Evolutionary conservation across 2,113 vertebrate genomes (phyloP), one percentile per base, ranked within the genome.

Genomic region (Apodemus speciosus): DNA sequence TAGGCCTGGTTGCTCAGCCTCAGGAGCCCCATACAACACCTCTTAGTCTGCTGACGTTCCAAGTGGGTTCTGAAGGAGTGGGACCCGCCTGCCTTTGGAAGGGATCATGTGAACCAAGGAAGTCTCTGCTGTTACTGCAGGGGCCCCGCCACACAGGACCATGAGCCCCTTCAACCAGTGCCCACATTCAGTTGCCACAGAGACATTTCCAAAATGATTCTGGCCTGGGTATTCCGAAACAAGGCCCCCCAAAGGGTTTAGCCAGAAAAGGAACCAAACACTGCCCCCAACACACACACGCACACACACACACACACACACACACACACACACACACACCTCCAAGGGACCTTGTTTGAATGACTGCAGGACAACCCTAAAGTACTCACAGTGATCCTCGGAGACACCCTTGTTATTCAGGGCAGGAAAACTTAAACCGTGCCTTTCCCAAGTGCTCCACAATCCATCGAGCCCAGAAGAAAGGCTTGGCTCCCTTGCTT

Each of bases 1-100:
- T 20, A 56, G 84, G 53, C 51, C 76, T 58, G 49, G 81, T 83
- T 88, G 80, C 94, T 94, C 93, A 76, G 76, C 72, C 69, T 60
- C 60, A 87, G 80, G 49, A 94, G 13, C 40, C 23, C 62, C 81
- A 84, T 23, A 20, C 18, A 56, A 81, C 30, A 53, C 75, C 30
- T 7, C 0, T 38, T 21, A 49, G 46, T 76, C 62, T 51, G 23
- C 46, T 75, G 60, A 1, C 60, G 15, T 46, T 86, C 92, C 89
- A n/a, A 58, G 23, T 5, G 21, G 58, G 84, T 64, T 83, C 93
- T 81, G 40, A 15, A 7, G 16, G 56, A 85, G 69, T 6, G 53
- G 23, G 85, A 75, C 0, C 2, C 35, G 32, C 46, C 72, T 73
- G 71, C 75, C 49, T 72, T 38, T 21, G 43, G 79, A 56, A 93